Percentiles rank a stretch among this genome's conserved stretches.
Evolutionary conservation across 1,140 invertebrate genomes (phyloP).

Genomic region (Argopecten irradians): DNA sequence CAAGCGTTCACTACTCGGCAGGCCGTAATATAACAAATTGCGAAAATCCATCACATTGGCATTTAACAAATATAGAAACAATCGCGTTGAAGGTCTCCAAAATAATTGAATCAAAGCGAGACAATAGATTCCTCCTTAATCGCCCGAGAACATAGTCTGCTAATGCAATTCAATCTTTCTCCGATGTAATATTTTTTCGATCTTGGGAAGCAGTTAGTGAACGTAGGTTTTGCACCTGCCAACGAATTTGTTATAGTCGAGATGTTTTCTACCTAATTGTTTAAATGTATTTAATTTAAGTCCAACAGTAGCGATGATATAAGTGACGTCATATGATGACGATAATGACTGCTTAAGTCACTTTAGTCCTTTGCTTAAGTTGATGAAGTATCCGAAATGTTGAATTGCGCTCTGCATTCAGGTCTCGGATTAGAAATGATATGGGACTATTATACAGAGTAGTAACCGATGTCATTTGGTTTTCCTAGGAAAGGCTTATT

Average conservation of each 20-base stretch:
- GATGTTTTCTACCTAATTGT: background rate
- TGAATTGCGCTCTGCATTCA: no score
- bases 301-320: no score
- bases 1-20: background rate
- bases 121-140: background rate
- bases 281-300: no score
- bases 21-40: background rate
- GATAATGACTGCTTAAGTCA: no score
- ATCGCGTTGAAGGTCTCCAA: background rate
- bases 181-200: background rate
- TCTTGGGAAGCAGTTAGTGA: background rate
- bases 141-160: background rate
- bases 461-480: no score
- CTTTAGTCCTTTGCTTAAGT: no score
- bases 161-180: background rate
- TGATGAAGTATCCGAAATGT: no score
- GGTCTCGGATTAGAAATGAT: no score
- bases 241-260: background rate
- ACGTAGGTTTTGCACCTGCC: background rate
- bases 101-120: background rate
- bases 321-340: no score
- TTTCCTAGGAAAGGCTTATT: no score
- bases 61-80: conserved; percentile 18
- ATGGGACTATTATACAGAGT: no score
- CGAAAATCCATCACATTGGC: background rate